Evolutionary conservation across 2,113 vertebrate genomes (phyloP).

Genomic region (Erythrocercus mccallii): DNA sequence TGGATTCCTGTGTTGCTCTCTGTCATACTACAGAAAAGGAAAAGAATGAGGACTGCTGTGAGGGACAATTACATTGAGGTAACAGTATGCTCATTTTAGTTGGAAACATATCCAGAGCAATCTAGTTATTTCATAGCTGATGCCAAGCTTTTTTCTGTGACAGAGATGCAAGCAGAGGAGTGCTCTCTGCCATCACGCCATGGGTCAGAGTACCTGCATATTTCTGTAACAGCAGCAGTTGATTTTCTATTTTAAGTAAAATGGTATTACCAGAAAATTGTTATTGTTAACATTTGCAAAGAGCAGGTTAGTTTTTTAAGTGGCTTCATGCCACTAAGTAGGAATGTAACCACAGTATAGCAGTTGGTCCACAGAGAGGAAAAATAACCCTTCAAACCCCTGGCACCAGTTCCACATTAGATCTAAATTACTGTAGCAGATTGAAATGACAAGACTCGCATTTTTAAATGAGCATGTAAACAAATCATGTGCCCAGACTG

Average conservation of each 20-base stretch:
- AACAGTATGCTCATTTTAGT: neutral
- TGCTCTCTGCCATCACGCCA: neutral
- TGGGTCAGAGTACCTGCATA: neutral
- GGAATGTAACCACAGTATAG: neutral
- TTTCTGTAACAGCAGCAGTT: neutral
- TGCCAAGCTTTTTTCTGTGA: neutral
- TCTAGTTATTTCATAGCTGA: neutral
- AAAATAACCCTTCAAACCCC: constrained; percentile 36
- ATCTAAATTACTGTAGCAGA: constrained; percentile 33
- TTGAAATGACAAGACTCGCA: neutral
- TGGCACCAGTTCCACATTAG: neutral
- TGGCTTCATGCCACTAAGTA: constrained; percentile 13
- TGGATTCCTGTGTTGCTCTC: neutral
- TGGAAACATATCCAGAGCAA: neutral
- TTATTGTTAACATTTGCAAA: constrained; percentile 33
- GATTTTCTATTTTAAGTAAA: constrained; percentile 12
- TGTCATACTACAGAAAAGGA: neutral
- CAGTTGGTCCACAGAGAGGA: neutral
- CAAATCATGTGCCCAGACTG: neutral
- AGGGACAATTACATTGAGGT: neutral
- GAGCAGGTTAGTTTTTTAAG: constrained; percentile 4
- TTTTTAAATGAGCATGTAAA: constrained; percentile 18
- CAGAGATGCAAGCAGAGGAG: neutral
- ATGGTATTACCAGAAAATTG: neutral
- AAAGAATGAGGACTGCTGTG: neutral